Conservation (phyloP, 2,797 vertebrate species). For the Danio choprae region DNA sequence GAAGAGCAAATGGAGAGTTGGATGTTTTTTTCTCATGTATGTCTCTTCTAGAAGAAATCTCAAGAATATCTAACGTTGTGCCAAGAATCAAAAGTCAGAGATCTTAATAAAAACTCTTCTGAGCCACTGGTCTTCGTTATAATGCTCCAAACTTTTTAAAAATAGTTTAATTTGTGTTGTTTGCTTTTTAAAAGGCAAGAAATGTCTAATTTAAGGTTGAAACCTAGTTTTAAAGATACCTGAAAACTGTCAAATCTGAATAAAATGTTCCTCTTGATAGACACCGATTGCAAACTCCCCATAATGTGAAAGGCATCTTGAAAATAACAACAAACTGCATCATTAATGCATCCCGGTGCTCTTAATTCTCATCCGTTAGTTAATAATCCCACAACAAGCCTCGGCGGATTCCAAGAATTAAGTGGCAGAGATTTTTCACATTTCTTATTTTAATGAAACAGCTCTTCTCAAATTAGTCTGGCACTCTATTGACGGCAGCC, state of each 20-base stretch:
- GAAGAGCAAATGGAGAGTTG: background rate
- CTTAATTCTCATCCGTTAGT: constrained; percentile 33
- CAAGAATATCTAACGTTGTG: background rate
- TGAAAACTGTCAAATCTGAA: background rate
- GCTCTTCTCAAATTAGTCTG: constrained; percentile 57
- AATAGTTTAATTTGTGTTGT: background rate
- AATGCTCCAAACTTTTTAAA: background rate
- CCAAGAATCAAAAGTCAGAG: background rate
- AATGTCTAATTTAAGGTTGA: background rate
- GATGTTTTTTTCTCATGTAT: background rate
- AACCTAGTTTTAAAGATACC: background rate
- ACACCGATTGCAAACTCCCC: background rate
- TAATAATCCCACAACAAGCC: constrained; percentile 54
- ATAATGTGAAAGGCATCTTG: constrained; percentile 20
- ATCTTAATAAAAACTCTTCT: background rate
- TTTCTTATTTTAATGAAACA: constrained; percentile 60
- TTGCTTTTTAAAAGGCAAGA: background rate
- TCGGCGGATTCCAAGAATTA: constrained; percentile 41
- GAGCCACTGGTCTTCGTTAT: background rate
- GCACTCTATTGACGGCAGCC: constrained; percentile 53
- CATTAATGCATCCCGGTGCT: constrained; percentile 41
- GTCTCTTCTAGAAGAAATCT: background rate
- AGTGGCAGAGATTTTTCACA: constrained; percentile 36
- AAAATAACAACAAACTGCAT: constrained; percentile 20
- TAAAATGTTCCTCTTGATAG: background rate